A percentile compares a stretch with the other conserved stretches of the same genome.
Evolutionary conservation across 2,113 vertebrate genomes (phyloP).

Genomic region (Rhizomys pruinosus): DNA sequence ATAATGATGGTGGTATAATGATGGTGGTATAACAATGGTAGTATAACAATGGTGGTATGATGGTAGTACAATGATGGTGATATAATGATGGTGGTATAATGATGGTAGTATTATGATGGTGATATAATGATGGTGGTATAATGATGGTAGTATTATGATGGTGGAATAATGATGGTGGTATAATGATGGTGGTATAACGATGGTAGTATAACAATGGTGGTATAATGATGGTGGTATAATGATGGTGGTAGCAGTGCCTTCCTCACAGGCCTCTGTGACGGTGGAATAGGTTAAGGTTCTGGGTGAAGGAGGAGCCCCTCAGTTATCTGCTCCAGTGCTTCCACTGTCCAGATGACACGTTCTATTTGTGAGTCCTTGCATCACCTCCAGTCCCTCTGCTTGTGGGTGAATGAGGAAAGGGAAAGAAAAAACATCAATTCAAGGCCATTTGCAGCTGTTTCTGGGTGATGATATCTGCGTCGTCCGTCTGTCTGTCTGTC

Average conservation of each 20-base stretch:
- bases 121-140: too few species aligned
- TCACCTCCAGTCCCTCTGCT: conserved; percentile 51
- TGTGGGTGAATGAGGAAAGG: conserved; percentile 49
- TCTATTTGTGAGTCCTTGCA: conserved; percentile 33
- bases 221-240: too few species aligned
- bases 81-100: too few species aligned
- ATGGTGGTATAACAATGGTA: too few species aligned
- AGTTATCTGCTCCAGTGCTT: background rate
- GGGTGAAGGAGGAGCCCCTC: background rate
- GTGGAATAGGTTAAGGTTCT: background rate
- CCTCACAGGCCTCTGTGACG: background rate
- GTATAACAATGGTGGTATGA: too few species aligned
- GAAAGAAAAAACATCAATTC: conserved; percentile 59
- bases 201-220: too few species aligned
- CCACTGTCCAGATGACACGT: background rate
- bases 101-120: too few species aligned
- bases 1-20: too few species aligned
- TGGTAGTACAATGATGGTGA: too few species aligned
- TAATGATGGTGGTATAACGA: too few species aligned
- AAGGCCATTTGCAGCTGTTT: conserved; percentile 74
- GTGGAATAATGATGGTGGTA: too few species aligned
- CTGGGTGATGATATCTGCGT: conserved; percentile 1
- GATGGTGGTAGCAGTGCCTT: rapidly evolving
- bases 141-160: too few species aligned
- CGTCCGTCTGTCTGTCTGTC: background rate